Conservation (phyloP, 2,113 vertebrate species). For the Brevimyrus niger region DNA sequence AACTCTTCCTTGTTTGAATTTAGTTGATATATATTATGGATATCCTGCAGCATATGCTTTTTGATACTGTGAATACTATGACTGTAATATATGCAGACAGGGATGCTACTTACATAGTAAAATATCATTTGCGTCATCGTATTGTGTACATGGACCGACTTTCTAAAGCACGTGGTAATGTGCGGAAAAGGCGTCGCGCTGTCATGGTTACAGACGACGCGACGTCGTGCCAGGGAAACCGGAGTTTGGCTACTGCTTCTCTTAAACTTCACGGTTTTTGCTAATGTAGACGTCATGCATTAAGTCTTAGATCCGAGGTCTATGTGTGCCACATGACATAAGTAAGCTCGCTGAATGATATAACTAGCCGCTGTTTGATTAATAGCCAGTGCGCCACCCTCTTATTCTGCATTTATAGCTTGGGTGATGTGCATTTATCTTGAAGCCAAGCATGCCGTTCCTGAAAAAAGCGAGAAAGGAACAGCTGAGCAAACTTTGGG, state of each 20-base stretch:
- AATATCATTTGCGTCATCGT: not conserved
- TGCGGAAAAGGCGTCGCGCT: not conserved
- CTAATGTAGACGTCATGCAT: not conserved
- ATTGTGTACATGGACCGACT: not conserved
- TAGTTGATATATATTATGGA: not conserved
- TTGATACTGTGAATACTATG: not conserved
- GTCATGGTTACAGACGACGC: slow-evolving; percentile 9
- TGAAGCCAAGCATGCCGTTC: slow-evolving; percentile 57
- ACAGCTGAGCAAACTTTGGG: slow-evolving; percentile 58
- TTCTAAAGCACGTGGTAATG: not conserved
- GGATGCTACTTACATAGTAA: not conserved
- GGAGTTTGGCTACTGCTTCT: not conserved
- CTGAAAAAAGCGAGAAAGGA: slow-evolving; percentile 45
- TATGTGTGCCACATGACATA: not conserved
- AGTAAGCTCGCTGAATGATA: not conserved
- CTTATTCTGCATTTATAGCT: not conserved
- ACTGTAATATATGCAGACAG: not conserved
- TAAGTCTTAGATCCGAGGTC: not conserved
- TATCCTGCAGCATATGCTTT: not conserved
- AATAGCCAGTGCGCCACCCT: not conserved
- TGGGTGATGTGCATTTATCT: not conserved
- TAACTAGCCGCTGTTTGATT: not conserved
- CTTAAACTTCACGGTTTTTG: not conserved
- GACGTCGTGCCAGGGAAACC: not conserved
- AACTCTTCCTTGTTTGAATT: not conserved